A percentile compares a stretch with the other conserved stretches of the same genome.
phyloP scores from a whole-genome alignment of 2,888 invertebrate species.

The Saturnia japonica region DNA sequence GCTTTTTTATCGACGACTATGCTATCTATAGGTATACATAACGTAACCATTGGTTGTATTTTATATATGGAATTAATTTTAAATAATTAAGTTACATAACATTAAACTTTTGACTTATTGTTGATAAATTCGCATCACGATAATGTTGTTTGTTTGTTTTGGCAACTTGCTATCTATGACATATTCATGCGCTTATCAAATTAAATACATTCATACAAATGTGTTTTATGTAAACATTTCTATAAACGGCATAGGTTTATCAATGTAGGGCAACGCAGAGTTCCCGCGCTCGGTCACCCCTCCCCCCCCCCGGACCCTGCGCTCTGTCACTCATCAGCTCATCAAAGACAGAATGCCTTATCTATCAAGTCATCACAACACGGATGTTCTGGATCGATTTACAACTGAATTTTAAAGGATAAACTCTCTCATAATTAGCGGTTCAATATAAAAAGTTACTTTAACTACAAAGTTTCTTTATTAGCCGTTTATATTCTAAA shows the following conservation, averaged over 20 bases:
- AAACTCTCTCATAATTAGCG: not conserved
- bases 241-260: conserved; percentile 17
- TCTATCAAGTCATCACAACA: conserved; percentile 2
- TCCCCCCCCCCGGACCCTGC: too few species aligned
- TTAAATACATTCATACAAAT: not conserved
- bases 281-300: not conserved
- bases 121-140: not conserved
- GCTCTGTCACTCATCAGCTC: not conserved
- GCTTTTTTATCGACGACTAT: not conserved
- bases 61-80: not conserved
- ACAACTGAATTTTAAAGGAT: not conserved
- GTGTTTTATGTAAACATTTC: conserved; percentile 7
- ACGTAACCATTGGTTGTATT: too few species aligned
- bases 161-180: conserved; percentile 12
- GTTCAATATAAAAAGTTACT: not conserved
- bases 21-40: too few species aligned
- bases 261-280: conserved; percentile 23
- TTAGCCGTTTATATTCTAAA: not conserved
- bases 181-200: conserved; percentile 7
- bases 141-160: conserved; percentile 15
- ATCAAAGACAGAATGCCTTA: not conserved
- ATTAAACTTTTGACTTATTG: not conserved
- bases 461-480: not conserved
- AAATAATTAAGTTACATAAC: not conserved
- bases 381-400: not conserved